These are phyloP conservation scores for Sarcophaga carnaria DNA, from an alignment of 2,888 invertebrate genomes.

Conservation along the genomic window DNA sequence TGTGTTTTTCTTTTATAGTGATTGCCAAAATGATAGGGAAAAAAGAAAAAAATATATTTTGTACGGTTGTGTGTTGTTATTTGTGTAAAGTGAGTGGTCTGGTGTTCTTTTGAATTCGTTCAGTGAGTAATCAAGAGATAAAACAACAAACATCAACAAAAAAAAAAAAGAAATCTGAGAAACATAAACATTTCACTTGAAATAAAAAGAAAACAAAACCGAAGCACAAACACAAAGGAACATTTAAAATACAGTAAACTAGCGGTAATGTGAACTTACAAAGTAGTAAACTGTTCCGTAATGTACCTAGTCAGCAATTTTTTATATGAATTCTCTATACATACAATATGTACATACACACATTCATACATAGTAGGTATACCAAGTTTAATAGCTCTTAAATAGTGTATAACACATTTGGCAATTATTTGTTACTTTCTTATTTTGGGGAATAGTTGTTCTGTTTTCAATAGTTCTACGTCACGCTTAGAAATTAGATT, in stretches of 20 bases:
- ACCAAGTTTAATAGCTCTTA: background rate
- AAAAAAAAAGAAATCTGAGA: constrained; percentile 12
- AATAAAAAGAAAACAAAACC: background rate
- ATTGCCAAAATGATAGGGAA: constrained; percentile 28
- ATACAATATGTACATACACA: background rate
- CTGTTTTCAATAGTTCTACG: too few species aligned
- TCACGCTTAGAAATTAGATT: too few species aligned
- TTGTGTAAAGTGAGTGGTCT: constrained; percentile 32
- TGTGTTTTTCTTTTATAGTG: constrained; percentile 1
- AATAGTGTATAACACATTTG: too few species aligned
- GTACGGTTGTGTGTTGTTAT: background rate
- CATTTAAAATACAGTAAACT: background rate
- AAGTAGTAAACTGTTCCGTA: too few species aligned
- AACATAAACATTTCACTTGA: constrained; percentile 50
- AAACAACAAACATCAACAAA: background rate
- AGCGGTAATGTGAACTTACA: too few species aligned
- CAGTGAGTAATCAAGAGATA: constrained; percentile 50
- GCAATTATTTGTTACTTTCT: too few species aligned
- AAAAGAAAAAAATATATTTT: background rate
- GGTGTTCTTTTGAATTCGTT: constrained; percentile 31
- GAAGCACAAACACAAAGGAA: constrained; percentile 5
- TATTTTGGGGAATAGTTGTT: too few species aligned
- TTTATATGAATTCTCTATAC: too few species aligned
- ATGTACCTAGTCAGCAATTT: too few species aligned
- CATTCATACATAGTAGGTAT: background rate